Evolutionary conservation across 1,140 invertebrate genomes (phyloP), one percentile per base, ranked within the genome.

Genomic region (Pogonomyrmex californicus): DNA sequence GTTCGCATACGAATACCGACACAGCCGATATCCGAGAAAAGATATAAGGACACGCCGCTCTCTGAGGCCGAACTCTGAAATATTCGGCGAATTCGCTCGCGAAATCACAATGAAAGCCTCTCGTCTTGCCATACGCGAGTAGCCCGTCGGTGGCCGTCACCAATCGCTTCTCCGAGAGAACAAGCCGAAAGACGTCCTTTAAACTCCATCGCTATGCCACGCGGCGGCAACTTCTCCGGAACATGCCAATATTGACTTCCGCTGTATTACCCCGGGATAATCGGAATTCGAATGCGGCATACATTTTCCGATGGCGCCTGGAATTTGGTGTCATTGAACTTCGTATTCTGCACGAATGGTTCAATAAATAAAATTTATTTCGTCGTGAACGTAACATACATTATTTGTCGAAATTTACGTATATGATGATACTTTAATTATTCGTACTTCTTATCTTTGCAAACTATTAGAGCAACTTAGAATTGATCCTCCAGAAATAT

Each of bases 81-180:
- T 79, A 82, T 90, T 89, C 87, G 76, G 78, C 41, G 85, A 82
- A 90, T 90, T 86, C 87, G 83, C 86, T 87, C 86, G 56, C 81
- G 23, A 75, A 75, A 82, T 86, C 75, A 68, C 63, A 51, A 77
- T 78, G 58, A 71, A 78, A 60, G 56, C 79, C 68, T 73, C 54
- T 60, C 66, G 38, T 82, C 54, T n/a, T 47, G 54, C 68, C 47
- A 41, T 60, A 38, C 54, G 68, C 79, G 51, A 62, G 17, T 10
- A 36, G 36, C 41, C 65, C 54, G 68, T 75, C 30, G 54, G 1
- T 65, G 41, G 38, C 38, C 33, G 47, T 9, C 33, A 17, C 30
- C 49, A 49, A 10, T 49, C 33, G 56, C 38, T 60, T 33, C 63
- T 58, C 41, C 66, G 66, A 44, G 79, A 73, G 51, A 82, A 66